Base-by-base conservation (phyloP, 1,140 invertebrate species). In the Caenorhabditis inopinata region DNA sequence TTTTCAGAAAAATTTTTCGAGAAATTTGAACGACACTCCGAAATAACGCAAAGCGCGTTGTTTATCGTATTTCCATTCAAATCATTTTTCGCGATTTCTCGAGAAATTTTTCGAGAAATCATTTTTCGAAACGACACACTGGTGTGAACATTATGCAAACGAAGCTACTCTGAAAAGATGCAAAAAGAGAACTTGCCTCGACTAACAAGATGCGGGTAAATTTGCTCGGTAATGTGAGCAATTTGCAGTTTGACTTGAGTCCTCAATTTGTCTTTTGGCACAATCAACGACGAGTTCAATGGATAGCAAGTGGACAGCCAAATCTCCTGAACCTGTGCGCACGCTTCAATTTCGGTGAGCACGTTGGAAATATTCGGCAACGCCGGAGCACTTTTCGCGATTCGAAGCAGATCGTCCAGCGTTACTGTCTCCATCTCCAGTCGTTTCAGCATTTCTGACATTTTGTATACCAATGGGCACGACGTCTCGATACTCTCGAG, bases 221-320 rank as follows among this genome's bases (percentile, higher is more conserved):
- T 77, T 21, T 48, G 49, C 53, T 81, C 79, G 0, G 82, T 75
- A 23, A 83, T 82, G 38, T 76, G 74, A 14, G 45, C 48, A 42
- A 83, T 79, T 42, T 82, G 48, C 38, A 45, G 48, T 48, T 75
- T 81, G 23, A 83, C 68, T 25, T 83, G 76, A 18, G 58, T 23
- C 42, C 32, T 51, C n/a, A 83, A 21, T 25, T 82, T 46, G 29
- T 83, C 74, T 25, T 47, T 76, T 14, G 82, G 80, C 42, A 82
- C 82, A 47, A 83, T 74, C 16, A 83, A 49, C 27, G 76, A 62
- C 14, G 58, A 25, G 21, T 83, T 81, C 49, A 82, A 53, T 12
- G 82, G 82, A 74, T 83, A 83, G 46, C 82, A 82, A 3, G 82
- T 68, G 2, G 82, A 83, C 7, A 83, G 46, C 82, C 82, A 83